Evolutionary conservation across 2,113 vertebrate species (phyloP), one percentile per base, ranked within the genome.

Genomic region (Corythaixoides concolor): DNA sequence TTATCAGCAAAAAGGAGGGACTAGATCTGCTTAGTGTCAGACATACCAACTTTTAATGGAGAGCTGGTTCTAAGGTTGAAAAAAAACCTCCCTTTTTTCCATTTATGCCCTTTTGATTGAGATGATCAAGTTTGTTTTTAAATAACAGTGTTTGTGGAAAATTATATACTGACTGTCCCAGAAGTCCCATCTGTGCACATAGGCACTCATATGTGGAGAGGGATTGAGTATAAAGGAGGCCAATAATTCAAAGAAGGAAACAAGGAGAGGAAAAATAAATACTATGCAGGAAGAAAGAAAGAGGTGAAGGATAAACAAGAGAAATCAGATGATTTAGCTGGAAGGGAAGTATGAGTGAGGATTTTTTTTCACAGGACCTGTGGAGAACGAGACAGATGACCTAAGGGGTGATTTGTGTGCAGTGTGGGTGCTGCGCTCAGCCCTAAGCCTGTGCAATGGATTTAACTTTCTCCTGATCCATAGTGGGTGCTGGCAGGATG

Each of bases 141-240:
- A 95, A 72, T 77, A 97, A 92, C 58, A 80, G 62, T 26, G 53
- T 78, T 81, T 75, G 50, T 72, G 47, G 37, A 82, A 89, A 75
- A 75, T 75, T 47, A 91, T 55, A 80, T 56, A 95, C 35, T 47
- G 68, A 84, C 60, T 93, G 89, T 93, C 91, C 89, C 74, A 92
- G 86, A 94, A 95, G 92, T 81, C 73, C 90, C 92, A 93, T 78
- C 81, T 93, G 95, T 93, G 90, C 85, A 87, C 47, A 73, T 1
- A 88, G 70, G 78, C 79, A 83, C 49, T 92, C 70, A 53, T 68
- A 90, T 60, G 79, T 56, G 74, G 68, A 89, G 74, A 45, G 52
- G 52, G 89, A 74, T 27, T 5, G 19, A 73, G 55, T 91, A 24
- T 43, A 86, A 89, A 64, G 27, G 6, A 86, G 28, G 76, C 49